Evolutionary conservation across 2,888 invertebrate genomes (phyloP).

Genomic region (Lordiphosa andalusiaca): DNA sequence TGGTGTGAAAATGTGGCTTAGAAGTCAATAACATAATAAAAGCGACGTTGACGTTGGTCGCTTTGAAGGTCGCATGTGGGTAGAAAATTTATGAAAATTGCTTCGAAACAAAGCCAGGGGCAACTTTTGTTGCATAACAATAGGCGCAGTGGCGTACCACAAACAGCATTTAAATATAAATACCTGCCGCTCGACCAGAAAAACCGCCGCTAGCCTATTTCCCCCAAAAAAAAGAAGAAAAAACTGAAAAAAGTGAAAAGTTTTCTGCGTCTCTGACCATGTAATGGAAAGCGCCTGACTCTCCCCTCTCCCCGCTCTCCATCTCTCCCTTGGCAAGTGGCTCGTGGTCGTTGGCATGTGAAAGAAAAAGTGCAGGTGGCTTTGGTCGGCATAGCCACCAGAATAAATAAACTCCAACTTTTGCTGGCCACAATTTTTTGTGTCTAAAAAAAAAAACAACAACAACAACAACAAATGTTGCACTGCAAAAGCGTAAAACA

Average conservation of each 20-base stretch:
- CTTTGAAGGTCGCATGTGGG: slow-evolving; percentile 52
- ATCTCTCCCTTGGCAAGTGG: slow-evolving; percentile 22
- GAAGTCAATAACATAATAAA: slow-evolving; percentile 73
- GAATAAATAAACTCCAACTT: slow-evolving; percentile 70
- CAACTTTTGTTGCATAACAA: slow-evolving; percentile 72
- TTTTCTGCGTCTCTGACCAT: slow-evolving; percentile 60
- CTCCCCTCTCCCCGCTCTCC: background rate
- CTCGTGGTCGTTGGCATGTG: slow-evolving; percentile 55
- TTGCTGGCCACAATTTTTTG: slow-evolving; percentile 47
- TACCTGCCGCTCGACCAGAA: slow-evolving; percentile 65
- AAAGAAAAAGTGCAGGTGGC: slow-evolving; percentile 70
- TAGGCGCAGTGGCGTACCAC: slow-evolving; percentile 70
- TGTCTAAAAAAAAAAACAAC: slow-evolving; percentile 46
- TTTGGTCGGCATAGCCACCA: slow-evolving; percentile 41
- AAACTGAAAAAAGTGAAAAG: slow-evolving; percentile 46
- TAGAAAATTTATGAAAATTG: slow-evolving; percentile 47
- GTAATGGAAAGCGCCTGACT: slow-evolving; percentile 39
- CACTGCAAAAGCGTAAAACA: slow-evolving; percentile 36
- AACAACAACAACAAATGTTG: slow-evolving; percentile 46
- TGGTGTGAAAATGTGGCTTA: slow-evolving; percentile 69
- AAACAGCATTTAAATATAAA: slow-evolving; percentile 70
- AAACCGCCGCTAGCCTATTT: slow-evolving; percentile 42
- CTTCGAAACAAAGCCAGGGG: slow-evolving; percentile 50
- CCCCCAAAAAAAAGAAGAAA: slow-evolving; percentile 13
- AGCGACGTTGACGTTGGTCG: slow-evolving; percentile 37